Percentiles rank a stretch among this genome's conserved stretches.
phyloP scores from a whole-genome alignment of 2,113 vertebrate species.

The Acrocephalus kingi region DNA sequence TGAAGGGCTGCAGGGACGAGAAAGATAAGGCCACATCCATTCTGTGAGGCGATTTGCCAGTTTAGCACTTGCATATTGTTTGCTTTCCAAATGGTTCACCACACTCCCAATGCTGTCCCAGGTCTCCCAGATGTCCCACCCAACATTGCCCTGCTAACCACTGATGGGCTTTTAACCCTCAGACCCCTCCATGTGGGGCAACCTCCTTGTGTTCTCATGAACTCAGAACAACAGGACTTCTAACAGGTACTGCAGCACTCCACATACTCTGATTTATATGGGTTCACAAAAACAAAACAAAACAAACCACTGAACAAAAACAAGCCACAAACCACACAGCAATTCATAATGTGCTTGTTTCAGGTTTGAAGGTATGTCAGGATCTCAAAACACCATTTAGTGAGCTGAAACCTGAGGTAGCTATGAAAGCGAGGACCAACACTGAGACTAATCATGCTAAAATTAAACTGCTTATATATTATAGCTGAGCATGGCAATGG shows the following conservation, averaged over 20 bases:
- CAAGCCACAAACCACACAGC: not conserved
- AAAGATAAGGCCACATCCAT: not conserved
- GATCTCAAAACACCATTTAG: not conserved
- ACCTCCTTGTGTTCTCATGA: not conserved
- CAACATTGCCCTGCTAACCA: not conserved
- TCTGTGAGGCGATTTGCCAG: not conserved
- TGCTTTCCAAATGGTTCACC: not conserved
- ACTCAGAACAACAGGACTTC: not conserved
- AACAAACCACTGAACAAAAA: not conserved
- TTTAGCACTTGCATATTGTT: not conserved
- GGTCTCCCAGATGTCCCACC: not conserved
- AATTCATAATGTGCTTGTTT: not conserved
- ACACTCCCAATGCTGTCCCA: accelerated
- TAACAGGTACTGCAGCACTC: not conserved
- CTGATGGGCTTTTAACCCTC: not conserved
- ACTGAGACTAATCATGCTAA: not conserved
- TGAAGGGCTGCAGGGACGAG: not conserved
- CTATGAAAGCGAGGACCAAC: not conserved
- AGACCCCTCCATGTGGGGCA: not conserved
- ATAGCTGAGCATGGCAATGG: not conserved
- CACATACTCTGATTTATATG: not conserved
- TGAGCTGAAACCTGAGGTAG: not conserved
- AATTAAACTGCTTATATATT: not conserved
- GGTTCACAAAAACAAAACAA: not conserved
- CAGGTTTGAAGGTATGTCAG: not conserved